Conservation (phyloP, 2,888 invertebrate genomes). For the Melieria omissa region DNA sequence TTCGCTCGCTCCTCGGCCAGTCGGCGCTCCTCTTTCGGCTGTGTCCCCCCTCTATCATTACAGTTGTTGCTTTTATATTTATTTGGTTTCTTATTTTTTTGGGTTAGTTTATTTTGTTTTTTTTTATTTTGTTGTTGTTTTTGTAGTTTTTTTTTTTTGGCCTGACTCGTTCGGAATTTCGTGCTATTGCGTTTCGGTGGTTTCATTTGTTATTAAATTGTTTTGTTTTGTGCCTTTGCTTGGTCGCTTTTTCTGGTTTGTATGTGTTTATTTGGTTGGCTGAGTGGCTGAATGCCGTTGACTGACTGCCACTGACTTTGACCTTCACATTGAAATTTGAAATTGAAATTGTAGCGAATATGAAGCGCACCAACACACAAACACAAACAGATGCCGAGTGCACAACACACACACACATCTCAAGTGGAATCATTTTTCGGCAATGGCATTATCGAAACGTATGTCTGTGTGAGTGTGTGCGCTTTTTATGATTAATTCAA, state of each 20-base stretch:
- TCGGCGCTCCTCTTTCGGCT: too few species aligned
- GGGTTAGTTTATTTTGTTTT: constrained; percentile 12
- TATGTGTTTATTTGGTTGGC: not conserved
- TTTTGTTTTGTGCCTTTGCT: not conserved
- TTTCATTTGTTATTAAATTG: too few species aligned
- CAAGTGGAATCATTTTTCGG: too few species aligned
- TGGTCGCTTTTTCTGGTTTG: not conserved
- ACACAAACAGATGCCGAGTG: not conserved
- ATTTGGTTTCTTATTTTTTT: not conserved
- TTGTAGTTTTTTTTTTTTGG: constrained; percentile 5
- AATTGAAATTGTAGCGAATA: constrained; percentile 28
- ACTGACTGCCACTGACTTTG: constrained; percentile 31
- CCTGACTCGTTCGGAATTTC: not conserved
- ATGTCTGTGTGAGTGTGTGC: not conserved
- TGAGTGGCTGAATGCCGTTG: not conserved
- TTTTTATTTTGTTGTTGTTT: not conserved
- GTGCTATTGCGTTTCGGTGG: not conserved
- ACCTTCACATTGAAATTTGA: constrained; percentile 41
- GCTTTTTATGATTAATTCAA: not conserved
- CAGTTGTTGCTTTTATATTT: constrained; percentile 9
- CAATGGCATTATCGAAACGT: not conserved
- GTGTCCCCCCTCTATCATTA: too few species aligned
- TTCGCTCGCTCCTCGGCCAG: too few species aligned
- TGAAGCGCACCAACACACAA: not conserved
- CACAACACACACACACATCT: too few species aligned